Conservation (phyloP, 2,888 invertebrate species). For the Agonopterix alstromeriana region DNA sequence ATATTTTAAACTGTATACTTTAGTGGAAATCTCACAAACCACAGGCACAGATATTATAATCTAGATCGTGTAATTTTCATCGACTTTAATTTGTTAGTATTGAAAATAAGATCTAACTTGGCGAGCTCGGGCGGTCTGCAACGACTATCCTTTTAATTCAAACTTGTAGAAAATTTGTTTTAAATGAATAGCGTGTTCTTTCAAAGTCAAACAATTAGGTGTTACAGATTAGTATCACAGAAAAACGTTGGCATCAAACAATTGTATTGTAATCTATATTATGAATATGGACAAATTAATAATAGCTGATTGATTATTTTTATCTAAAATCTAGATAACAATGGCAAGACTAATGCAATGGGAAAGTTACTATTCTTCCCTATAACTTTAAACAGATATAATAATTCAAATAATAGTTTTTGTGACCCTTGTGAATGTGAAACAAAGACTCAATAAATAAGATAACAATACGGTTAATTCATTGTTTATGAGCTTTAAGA, state of each 20-base stretch:
- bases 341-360: conserved; percentile 24
- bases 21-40: no score
- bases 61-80: no score
- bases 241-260: background rate
- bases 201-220: no score
- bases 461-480: conserved; percentile 25
- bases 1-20: no score
- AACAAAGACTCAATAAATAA: conserved; percentile 33
- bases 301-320: conserved; percentile 26
- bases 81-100: no score
- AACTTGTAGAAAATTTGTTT: no score
- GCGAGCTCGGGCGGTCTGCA: no score
- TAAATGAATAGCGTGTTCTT: no score
- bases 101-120: no score
- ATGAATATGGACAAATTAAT: conserved; percentile 14
- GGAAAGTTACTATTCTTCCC: conserved; percentile 20
- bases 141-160: no score
- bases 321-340: conserved; percentile 27
- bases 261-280: conserved; percentile 3
- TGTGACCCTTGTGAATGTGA: conserved; percentile 33
- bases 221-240: no score
- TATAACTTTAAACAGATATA: conserved; percentile 8
- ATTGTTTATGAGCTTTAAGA: conserved; percentile 27
- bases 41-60: no score
- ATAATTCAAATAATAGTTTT: conserved; percentile 23